phyloP scores from a whole-genome alignment of 2,113 vertebrate genomes.

The Apteryx owenii region DNA sequence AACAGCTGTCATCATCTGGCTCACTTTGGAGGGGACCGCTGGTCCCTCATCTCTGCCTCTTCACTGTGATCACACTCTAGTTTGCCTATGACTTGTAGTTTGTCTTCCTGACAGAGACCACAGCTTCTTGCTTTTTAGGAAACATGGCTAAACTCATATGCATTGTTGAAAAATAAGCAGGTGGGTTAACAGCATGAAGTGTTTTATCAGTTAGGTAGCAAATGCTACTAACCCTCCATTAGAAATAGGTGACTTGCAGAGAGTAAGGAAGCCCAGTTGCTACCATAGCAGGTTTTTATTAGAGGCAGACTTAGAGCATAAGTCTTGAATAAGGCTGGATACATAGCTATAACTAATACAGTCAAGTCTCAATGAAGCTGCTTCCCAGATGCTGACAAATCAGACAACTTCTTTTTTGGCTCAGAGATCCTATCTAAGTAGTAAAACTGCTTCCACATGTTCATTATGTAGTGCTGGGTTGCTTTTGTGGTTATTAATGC shows the following conservation, averaged over 20 bases:
- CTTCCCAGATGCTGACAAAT: constrained; percentile 71
- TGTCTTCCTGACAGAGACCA: background rate
- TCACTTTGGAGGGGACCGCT: background rate
- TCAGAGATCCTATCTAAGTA: constrained; percentile 4
- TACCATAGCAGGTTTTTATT: constrained; percentile 42
- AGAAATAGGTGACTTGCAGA: background rate
- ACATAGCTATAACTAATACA: constrained; percentile 27
- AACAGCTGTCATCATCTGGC: background rate
- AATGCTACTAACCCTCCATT: background rate
- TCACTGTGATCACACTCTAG: fast-evolving
- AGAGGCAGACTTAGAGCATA: constrained; percentile 18
- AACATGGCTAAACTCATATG: background rate
- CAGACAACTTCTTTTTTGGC: constrained; percentile 59
- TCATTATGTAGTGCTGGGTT: constrained; percentile 36
- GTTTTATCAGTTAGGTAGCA: background rate
- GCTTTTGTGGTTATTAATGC: constrained; percentile 50
- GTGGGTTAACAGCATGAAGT: background rate
- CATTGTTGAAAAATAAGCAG: background rate
- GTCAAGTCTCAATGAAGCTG: constrained; percentile 51
- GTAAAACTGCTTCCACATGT: constrained; percentile 69
- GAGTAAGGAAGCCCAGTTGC: background rate
- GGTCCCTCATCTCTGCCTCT: background rate
- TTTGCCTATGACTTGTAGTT: background rate
- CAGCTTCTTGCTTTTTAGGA: background rate
- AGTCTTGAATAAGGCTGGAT: constrained; percentile 53